phyloP scores from a whole-genome alignment of 2,888 invertebrate genomes.

The Catocala sponsa region DNA sequence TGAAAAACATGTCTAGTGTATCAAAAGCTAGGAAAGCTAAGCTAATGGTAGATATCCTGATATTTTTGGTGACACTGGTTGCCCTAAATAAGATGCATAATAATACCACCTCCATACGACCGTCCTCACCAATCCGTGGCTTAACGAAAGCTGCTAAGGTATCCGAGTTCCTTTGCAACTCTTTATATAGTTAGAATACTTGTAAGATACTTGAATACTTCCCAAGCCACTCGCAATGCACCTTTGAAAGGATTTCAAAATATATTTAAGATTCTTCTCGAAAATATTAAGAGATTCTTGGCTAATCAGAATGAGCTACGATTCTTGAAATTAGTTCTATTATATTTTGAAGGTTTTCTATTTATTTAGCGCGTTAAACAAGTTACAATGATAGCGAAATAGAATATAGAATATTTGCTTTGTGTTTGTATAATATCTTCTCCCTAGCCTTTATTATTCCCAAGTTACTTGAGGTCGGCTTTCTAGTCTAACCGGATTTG shows the following conservation, averaged over 20 bases:
- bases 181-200: slow-evolving; percentile 18
- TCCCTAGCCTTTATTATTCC: no score
- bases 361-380: background rate
- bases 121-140: no score
- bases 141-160: background rate
- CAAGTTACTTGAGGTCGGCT: no score
- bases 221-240: slow-evolving; percentile 12
- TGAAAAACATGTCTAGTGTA: no score
- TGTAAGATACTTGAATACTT: slow-evolving; percentile 12
- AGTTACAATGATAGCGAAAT: background rate
- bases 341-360: background rate
- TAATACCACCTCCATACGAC: no score
- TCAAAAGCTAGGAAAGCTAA: no score
- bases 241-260: slow-evolving; percentile 6
- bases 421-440: no score
- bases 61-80: no score
- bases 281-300: background rate
- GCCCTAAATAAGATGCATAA: no score
- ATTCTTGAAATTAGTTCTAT: background rate
- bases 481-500: no score
- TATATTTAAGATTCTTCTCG: background rate
- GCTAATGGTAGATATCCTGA: no score
- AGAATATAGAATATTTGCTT: no score
- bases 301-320: background rate
- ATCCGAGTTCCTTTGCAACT: slow-evolving; percentile 3